phyloP scores from a whole-genome alignment of 2,113 vertebrate genomes.

The Procavia capensis region DNA sequence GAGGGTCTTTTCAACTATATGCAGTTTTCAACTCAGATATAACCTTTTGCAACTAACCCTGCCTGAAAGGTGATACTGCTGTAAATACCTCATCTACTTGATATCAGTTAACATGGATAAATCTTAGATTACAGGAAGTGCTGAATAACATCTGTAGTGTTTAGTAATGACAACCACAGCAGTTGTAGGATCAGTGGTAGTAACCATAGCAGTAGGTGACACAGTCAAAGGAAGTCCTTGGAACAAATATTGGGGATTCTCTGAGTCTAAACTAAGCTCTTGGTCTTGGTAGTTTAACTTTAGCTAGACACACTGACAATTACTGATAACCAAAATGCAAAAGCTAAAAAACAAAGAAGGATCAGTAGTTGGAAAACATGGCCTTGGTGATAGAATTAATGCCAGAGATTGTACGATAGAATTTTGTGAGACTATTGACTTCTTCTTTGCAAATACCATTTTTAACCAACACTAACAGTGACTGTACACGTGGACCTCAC shows the following conservation, averaged over 20 bases:
- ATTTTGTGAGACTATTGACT: no score
- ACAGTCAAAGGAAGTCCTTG: not conserved
- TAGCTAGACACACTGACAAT: not conserved
- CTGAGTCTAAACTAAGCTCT: not conserved
- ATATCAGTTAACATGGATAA: not conserved
- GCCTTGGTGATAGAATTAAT: no score
- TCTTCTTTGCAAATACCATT: no score
- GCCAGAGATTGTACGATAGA: no score
- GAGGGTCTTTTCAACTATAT: not conserved
- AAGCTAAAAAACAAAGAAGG: no score
- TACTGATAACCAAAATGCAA: no score
- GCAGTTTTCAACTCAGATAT: not conserved
- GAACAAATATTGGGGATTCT: conserved; percentile 17
- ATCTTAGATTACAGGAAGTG: not conserved
- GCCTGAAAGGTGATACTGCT: not conserved
- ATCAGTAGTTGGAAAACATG: no score
- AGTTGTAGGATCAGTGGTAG: not conserved
- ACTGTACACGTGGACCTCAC: no score
- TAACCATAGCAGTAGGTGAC: not conserved
- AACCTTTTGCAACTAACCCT: not conserved
- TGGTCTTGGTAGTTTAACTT: not conserved
- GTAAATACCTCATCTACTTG: not conserved
- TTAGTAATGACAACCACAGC: not conserved
- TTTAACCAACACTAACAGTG: no score
- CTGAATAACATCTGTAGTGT: not conserved